A percentile compares a stretch with the other conserved stretches of the same genome.
Evolutionary conservation across 2,113 vertebrate genomes (phyloP).

Genomic region (Hucho hucho): DNA sequence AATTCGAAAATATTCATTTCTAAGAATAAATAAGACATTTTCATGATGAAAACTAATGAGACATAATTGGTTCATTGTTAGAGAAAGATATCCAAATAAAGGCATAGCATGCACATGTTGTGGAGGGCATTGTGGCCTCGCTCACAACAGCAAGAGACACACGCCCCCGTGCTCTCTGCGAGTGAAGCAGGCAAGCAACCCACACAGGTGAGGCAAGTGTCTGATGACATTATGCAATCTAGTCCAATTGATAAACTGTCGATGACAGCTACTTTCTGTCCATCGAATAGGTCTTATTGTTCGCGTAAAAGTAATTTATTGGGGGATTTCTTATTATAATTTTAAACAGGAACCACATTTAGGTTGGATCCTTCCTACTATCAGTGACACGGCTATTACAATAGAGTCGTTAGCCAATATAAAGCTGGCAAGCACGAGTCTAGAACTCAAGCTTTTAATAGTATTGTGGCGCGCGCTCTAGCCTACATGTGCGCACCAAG

Average conservation of each 20-base stretch:
- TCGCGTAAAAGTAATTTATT: background rate
- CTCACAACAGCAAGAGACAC: background rate
- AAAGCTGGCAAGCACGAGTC: background rate
- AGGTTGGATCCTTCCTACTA: background rate
- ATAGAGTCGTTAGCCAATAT: no score
- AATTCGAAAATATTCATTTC: no score
- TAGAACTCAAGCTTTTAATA: background rate
- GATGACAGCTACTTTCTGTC: background rate
- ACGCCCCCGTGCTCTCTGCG: background rate
- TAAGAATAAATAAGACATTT: no score
- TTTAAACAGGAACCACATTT: background rate
- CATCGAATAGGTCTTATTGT: no score
- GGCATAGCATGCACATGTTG: constrained; percentile 4
- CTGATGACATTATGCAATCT: background rate
- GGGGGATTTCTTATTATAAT: background rate
- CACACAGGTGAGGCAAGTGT: background rate
- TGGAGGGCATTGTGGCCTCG: background rate
- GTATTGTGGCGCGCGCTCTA: background rate
- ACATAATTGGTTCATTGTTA: no score
- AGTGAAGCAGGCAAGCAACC: background rate
- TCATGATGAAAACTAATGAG: no score
- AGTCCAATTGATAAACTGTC: background rate
- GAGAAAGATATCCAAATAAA: background rate
- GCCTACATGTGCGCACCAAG: background rate
- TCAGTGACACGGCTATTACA: no score